Evolutionary conservation across 2,113 vertebrate species (phyloP), one percentile per base, ranked within the genome.

Genomic region (Cyphomyrus plagiostoma): DNA sequence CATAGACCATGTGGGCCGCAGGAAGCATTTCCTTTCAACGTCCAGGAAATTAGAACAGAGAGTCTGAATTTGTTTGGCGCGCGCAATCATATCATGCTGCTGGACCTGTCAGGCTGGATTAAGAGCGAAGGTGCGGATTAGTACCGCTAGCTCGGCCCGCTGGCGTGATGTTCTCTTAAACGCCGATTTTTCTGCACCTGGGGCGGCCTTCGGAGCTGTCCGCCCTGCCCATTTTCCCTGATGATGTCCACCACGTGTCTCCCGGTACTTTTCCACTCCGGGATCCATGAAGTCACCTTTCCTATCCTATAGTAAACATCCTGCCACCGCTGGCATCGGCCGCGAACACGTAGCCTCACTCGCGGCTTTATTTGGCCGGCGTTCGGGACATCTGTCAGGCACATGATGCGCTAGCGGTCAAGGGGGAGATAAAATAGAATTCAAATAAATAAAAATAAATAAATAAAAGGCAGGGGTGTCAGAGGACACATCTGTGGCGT

Each of bases 11-110:
- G 82, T n/a, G 82, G 21, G 45, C 42, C 17, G 17, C 74, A 80
- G 74, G 74, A 80, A 80, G 74, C 30, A 6, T 82, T 50, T 58
- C 48, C 89, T 84, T 56, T 45, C 49, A 62, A 42, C 19, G 17
- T 85, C 53, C 80, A 89, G 89, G 80, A 84, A 89, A 84, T 89
- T 58, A 89, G 77, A 46, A 53, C 77, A 84, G 88, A 88, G 56
- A 52, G 88, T 39, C 70, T 89, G n/a, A 80, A 89, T 48, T 80
- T 30, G 46, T 80, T 89, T 52, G 88, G 88, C 15, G 17, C 70
- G 4, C 13, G 23, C 10, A 89, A 89, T 42, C 77, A 53, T 53
- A 83, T 85, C 88, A 42, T 26, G 23, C 50, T 62, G 80, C 42
- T 19, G 87, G 87, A 88, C 35, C 53, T 85, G 89, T 85, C 80